Evolutionary conservation across 2,888 invertebrate species (phyloP), one percentile per base, ranked within the genome.

Genomic region (Cantharis rufa): DNA sequence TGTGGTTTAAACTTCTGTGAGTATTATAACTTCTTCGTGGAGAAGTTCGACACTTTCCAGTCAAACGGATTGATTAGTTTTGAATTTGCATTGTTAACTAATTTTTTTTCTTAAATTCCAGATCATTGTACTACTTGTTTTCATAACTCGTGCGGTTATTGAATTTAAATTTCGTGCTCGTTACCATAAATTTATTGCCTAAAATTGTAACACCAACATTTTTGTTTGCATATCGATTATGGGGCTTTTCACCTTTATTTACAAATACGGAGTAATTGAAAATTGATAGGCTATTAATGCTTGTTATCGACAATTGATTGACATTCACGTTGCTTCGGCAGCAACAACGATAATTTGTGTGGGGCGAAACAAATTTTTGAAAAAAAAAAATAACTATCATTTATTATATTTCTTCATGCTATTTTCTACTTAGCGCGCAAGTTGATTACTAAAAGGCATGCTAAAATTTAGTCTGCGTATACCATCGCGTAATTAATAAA

Each of bases 351-450:
- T n/a, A n/a, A 48, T 48, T 48, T 48, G 48, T n/a, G 18, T 64
- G 21, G 16, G 64, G 21, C 21, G 63, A 11, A 18, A 18, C 9
- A 64, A 18, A 64, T 64, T 64, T 64, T 21, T n/a, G 13, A 13
- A n/a, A 9, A 15, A n/a, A 64, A 64, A n/a, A 64, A 64, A 64
- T 64, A 21, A n/a, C 64, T 18, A 64, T 64, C 64, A 64, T 64
- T 64, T 64, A 18, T 64, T 64, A 64, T n/a, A 64, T 64, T 64
- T 64, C 64, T 64, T 64, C 64, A 64, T 64, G 64, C 64, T 15
- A 64, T 64, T 64, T 64, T 64, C 64, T 64, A 64, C 64, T 64
- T 64, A 64, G 13, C 21, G 21, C 48, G n/a, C 18, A 21, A 18
- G 10, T 64, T 64, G 64, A 64, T 64, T 64, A 64, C 64, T 15